Conservation (phyloP, 1,140 invertebrate genomes). For the Spodoptera litura region DNA sequence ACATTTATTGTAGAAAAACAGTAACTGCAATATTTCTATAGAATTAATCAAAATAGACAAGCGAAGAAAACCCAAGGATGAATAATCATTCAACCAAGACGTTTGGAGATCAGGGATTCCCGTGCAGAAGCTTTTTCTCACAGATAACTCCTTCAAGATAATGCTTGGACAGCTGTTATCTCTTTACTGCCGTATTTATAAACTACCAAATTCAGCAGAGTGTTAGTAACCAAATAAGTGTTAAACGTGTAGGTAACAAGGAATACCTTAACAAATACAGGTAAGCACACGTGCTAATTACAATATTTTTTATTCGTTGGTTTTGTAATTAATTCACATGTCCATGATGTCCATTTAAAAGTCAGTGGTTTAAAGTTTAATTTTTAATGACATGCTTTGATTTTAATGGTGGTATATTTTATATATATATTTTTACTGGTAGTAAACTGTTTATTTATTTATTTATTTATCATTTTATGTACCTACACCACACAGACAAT, state of each 20-base stretch:
- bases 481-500: no score
- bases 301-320: neutral
- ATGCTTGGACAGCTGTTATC: constrained; percentile 43
- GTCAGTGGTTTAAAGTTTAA: no score
- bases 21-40: neutral
- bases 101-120: constrained; percentile 43
- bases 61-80: constrained; percentile 3
- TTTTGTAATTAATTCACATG: neutral
- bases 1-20: no score
- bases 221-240: constrained; percentile 39
- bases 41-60: constrained; percentile 13
- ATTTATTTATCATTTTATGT: no score
- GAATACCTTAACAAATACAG: neutral
- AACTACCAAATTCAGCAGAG: constrained; percentile 14
- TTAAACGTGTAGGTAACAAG: constrained; percentile 13
- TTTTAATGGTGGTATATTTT: no score
- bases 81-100: constrained; percentile 31
- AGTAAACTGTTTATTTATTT: no score
- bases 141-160: constrained; percentile 56
- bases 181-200: constrained; percentile 47
- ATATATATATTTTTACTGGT: no score
- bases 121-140: constrained; percentile 40
- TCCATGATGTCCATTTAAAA: no score
- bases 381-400: no score
- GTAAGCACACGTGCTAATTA: constrained; percentile 1